Evolutionary conservation across 2,888 invertebrate species (phyloP).

Genomic region (Clitarchus hookeri): DNA sequence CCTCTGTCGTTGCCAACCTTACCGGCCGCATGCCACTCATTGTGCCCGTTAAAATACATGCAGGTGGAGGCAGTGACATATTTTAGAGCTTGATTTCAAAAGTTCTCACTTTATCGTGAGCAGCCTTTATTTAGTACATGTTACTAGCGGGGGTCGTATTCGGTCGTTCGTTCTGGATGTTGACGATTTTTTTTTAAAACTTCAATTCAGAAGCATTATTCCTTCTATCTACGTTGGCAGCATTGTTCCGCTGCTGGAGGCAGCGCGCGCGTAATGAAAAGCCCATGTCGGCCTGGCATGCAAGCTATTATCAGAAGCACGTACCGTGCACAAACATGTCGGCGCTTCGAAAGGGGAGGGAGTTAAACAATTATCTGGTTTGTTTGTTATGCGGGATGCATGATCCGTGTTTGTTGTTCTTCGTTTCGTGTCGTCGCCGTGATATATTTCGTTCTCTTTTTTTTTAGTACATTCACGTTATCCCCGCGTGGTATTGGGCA

Average conservation of each 20-base stretch:
- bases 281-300: not conserved
- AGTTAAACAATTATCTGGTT: not conserved
- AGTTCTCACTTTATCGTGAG: no score
- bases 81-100: no score
- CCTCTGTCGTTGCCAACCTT: no score
- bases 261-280: not conserved
- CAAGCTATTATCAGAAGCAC: not conserved
- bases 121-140: no score
- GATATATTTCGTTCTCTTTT: not conserved
- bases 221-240: not conserved
- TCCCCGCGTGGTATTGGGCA: no score
- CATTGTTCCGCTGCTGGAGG: not conserved
- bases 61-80: no score
- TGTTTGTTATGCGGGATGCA: not conserved
- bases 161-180: not conserved
- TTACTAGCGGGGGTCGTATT: no score
- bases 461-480: not conserved
- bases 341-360: not conserved
- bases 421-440: not conserved
- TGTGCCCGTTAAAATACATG: no score
- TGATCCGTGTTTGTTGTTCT: not conserved
- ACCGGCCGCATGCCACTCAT: no score
- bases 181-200: not conserved
- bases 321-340: slow-evolving; percentile 5
- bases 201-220: not conserved